Percentiles rank a stretch among this genome's conserved stretches.
These are phyloP conservation scores for Melanaphis sacchari DNA, from an alignment of 1,140 invertebrate genomes.

Conservation along the genomic window DNA sequence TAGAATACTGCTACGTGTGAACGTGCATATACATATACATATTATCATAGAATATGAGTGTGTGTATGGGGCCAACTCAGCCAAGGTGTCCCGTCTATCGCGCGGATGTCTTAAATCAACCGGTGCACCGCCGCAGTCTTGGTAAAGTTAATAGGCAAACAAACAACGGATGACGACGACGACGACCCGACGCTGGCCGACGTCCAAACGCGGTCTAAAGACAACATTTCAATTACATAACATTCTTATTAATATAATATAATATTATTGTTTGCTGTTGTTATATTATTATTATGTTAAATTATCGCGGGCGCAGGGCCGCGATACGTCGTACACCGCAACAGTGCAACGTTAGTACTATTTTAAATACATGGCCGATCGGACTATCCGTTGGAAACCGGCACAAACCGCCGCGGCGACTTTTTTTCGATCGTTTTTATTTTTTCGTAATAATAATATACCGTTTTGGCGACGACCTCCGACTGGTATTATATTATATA, in stretches of 20 bases:
- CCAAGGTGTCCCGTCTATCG: slow-evolving; percentile 24
- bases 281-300: neutral
- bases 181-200: neutral
- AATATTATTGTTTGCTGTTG: neutral
- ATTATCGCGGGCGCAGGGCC: neutral
- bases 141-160: slow-evolving; percentile 42
- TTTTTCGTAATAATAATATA: neutral
- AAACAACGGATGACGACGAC: slow-evolving; percentile 28
- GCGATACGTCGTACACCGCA: too few species aligned
- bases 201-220: neutral
- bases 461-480: neutral
- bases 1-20: neutral
- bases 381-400: too few species aligned
- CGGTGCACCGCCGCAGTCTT: slow-evolving; percentile 3
- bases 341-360: neutral
- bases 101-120: slow-evolving; percentile 53
- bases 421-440: neutral
- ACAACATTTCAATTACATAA: slow-evolving; percentile 32
- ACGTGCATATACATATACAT: neutral
- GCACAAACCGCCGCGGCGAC: neutral
- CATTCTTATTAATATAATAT: neutral
- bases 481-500: neutral
- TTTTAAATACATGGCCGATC: too few species aligned
- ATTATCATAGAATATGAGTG: neutral
- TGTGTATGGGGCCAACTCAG: neutral